Evolutionary conservation across 2,113 vertebrate genomes (phyloP), one percentile per base, ranked within the genome.

Genomic region (Corythaeola cristata): DNA sequence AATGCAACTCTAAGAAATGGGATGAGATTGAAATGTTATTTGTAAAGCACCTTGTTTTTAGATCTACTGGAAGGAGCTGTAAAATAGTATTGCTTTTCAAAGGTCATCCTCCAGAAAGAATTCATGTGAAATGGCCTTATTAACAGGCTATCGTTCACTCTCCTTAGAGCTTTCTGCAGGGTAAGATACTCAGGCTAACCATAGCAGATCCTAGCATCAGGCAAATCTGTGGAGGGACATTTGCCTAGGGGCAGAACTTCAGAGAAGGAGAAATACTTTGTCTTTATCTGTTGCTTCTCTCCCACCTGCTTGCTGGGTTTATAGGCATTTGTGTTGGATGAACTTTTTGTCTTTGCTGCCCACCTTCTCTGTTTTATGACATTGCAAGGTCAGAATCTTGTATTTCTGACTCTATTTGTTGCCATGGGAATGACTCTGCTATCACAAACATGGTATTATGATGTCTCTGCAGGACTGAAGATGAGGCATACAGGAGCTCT

Each of bases 401-500:
- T 67, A 64, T 85, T 97, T 94, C 85, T 95, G 49, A 94, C 50
- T 95, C 73, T 68, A 84, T 88, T 85, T 89, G 94, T 97, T 97
- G 90, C 89, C 93, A 97, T 96, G 97, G 96, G 77, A 96, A 97
- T 97, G 88, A 93, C 86, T 84, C 50, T 81, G 85, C 68, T 89
- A 71, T 53, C 52, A 87, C 88, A 95, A 88, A 79, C 55, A 72
- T 56, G 27, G 94, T 60, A 94, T 90, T 92, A 92, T 22, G 28
- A 94, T 96, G 68, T 86, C 91, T 94, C 93, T 89, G 93, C 95
- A 93, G 95, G 94, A 95, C 89, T 60, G 85, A 89, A 91, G 93
- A 95, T 93, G 95, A 94, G 90, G 80, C 89, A 93, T 58, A 88
- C 45, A 81, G 24, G 62, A 93, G 74, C 69, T 96, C 74, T 96